These are phyloP conservation scores for Lysandra coridon DNA, from an alignment of 2,888 invertebrate genomes.

Conservation along the genomic window DNA sequence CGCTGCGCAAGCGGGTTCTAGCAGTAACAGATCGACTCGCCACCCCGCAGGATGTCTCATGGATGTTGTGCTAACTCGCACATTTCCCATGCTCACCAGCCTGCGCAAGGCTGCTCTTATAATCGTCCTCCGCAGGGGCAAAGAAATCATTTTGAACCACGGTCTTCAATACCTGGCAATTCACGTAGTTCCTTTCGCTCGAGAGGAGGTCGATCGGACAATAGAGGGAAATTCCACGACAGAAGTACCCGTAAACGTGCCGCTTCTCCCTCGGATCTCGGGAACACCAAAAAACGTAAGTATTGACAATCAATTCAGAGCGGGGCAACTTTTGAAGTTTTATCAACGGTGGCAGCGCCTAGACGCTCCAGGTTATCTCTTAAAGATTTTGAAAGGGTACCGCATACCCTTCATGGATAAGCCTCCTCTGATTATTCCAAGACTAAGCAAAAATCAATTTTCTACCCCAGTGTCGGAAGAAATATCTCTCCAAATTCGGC, in stretches of 20 bases:
- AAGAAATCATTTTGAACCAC: background rate
- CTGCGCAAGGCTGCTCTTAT: slow-evolving; percentile 12
- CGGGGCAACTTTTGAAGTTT: slow-evolving; percentile 19
- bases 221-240: background rate
- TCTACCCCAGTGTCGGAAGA: too few species aligned
- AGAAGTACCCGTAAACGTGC: too few species aligned
- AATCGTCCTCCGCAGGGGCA: background rate
- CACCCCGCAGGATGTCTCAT: too few species aligned
- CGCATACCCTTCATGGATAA: too few species aligned
- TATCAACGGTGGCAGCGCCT: slow-evolving; percentile 9
- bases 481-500: too few species aligned
- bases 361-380: background rate
- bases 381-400: slow-evolving; percentile 33
- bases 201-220: background rate
- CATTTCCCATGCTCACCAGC: too few species aligned
- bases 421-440: too few species aligned
- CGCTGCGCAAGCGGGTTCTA: too few species aligned
- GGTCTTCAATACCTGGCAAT: background rate
- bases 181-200: slow-evolving; percentile 24
- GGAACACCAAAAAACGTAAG: slow-evolving; percentile 1
- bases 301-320: slow-evolving; percentile 34
- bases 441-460: too few species aligned
- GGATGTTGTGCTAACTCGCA: too few species aligned
- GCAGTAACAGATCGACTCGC: too few species aligned
- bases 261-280: too few species aligned